Conservation (phyloP, 2,113 vertebrate genomes). For the Menidia beryllina region DNA sequence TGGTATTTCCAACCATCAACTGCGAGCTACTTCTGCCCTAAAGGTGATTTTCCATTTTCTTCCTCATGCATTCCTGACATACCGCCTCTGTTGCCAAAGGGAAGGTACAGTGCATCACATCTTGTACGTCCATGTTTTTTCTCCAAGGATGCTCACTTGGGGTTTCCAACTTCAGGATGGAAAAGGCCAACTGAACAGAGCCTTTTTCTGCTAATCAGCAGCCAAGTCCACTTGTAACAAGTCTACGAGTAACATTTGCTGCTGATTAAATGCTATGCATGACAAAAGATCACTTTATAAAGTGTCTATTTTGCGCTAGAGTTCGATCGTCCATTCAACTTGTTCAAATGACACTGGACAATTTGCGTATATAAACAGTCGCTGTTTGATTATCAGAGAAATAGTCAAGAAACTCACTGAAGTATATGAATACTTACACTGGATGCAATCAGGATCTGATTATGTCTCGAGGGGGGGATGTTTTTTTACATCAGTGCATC, state of each 20-base stretch:
- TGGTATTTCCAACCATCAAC: not conserved
- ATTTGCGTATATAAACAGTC: too few relatives aligned
- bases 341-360: too few relatives aligned
- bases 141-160: conserved; percentile 4
- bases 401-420: too few relatives aligned
- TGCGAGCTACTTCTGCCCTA: not conserved
- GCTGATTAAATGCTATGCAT: too few relatives aligned
- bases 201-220: not conserved
- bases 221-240: too few relatives aligned
- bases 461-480: not conserved
- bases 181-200: conserved; percentile 4
- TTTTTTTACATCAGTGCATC: conserved; percentile 2
- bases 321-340: too few relatives aligned
- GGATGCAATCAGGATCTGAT: not conserved
- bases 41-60: not conserved
- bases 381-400: too few relatives aligned
- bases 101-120: conserved; percentile 9
- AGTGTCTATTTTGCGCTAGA: too few relatives aligned
- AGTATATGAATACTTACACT: too few relatives aligned
- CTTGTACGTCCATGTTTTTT: not conserved
- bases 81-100: not conserved
- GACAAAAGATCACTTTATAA: too few relatives aligned
- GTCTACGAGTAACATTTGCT: too few relatives aligned
- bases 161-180: conserved; percentile 17
- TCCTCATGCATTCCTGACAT: conserved; percentile 40